These are phyloP conservation scores for Hydropotes inermis DNA, from an alignment of 2,113 vertebrate genomes.

Conservation along the genomic window DNA sequence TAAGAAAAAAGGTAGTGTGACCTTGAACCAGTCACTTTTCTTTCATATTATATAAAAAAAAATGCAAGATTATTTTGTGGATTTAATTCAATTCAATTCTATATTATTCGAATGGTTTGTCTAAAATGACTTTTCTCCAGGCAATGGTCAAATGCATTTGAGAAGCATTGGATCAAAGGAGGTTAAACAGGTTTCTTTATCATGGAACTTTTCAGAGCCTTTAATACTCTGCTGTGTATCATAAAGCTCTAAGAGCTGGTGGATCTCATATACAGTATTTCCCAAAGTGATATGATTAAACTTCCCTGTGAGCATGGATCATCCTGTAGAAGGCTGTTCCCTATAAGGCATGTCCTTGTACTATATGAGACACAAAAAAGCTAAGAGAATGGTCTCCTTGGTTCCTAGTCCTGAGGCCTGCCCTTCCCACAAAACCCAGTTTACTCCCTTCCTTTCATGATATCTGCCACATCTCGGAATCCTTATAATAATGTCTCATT, in stretches of 20 bases:
- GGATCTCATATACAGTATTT: not conserved
- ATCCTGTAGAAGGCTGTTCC: not conserved
- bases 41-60: not conserved
- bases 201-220: not conserved
- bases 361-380: not conserved
- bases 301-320: not conserved
- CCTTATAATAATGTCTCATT: not conserved
- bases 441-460: not conserved
- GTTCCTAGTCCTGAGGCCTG: not conserved
- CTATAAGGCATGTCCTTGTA: accelerated
- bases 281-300: not conserved
- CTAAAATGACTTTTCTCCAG: constrained; percentile 13
- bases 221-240: not conserved
- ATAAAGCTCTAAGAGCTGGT: not conserved
- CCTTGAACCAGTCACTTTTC: not conserved
- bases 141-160: not conserved
- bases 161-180: not conserved
- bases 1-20: not conserved
- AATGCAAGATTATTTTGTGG: not conserved
- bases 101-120: not conserved
- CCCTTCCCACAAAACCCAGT: not conserved
- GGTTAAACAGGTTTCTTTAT: not conserved
- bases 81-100: not conserved
- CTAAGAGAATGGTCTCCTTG: not conserved
- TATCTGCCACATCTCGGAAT: not conserved